Percentiles rank a stretch among this genome's conserved stretches.
Conservation (phyloP, 2,888 invertebrate species). For the Parnassius orleans region DNA sequence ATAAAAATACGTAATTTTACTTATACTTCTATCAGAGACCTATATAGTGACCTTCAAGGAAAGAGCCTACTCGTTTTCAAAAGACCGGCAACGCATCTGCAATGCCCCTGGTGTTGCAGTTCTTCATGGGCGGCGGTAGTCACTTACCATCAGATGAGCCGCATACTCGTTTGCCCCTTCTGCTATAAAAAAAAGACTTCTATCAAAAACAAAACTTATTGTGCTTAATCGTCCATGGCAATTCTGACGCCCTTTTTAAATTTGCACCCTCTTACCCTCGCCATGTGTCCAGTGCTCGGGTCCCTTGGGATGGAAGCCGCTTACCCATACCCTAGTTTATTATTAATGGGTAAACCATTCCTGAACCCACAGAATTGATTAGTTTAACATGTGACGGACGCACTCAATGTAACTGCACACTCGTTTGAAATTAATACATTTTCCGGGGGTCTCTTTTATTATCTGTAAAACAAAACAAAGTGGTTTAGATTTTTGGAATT, state of each 20-base stretch:
- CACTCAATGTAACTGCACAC: background rate
- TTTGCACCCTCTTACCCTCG: background rate
- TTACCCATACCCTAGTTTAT: background rate
- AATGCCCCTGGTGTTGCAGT: too few species aligned
- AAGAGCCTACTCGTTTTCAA: too few species aligned
- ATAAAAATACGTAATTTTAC: too few species aligned
- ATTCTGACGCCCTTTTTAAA: conserved; percentile 3
- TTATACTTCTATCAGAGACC: too few species aligned
- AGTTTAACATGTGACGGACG: conserved; percentile 23
- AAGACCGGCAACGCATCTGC: too few species aligned
- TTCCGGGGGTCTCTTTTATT: too few species aligned
- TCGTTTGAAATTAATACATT: conserved; percentile 1
- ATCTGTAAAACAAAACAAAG: too few species aligned
- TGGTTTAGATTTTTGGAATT: too few species aligned
- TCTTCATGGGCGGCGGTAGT: too few species aligned
- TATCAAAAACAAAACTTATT: background rate
- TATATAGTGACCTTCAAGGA: too few species aligned
- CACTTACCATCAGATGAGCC: too few species aligned
- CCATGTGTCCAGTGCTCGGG: background rate
- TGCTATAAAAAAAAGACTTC: background rate
- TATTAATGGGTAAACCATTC: conserved; percentile 15
- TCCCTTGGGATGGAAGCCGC: conserved; percentile 3
- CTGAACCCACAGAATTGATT: conserved; percentile 19
- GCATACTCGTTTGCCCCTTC: too few species aligned
- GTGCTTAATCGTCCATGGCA: background rate